phyloP scores from a whole-genome alignment of 2,113 vertebrate species.

The Oncorhynchus gorbuscha region DNA sequence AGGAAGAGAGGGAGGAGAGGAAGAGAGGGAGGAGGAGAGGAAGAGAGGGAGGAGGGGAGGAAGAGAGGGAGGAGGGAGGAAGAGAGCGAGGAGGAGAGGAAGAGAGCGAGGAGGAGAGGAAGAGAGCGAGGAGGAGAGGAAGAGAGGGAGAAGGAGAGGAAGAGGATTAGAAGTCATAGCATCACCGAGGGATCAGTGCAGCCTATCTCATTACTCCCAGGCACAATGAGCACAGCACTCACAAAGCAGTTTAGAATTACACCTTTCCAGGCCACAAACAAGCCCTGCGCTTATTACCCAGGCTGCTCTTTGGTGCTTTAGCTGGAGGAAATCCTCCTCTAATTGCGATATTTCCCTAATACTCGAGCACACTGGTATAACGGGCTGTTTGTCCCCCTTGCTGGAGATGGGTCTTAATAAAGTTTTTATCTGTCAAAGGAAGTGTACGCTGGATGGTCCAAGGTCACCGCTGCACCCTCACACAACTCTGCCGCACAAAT shows the following conservation, averaged over 20 bases:
- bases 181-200: conserved; percentile 68
- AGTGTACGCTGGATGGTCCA: conserved; percentile 48
- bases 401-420: conserved; percentile 62
- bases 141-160: conserved; percentile 45
- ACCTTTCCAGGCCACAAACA: conserved; percentile 66
- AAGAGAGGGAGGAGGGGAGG: conserved; percentile 35
- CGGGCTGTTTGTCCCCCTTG: conserved; percentile 54
- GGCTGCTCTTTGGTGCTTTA: conserved; percentile 43
- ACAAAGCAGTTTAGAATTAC: conserved; percentile 71
- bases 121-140: conserved; percentile 16
- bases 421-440: conserved; percentile 66
- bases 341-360: conserved; percentile 71
- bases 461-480: conserved; percentile 57
- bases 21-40: conserved; percentile 30
- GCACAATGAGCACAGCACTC: conserved; percentile 60
- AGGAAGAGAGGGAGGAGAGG: conserved; percentile 30
- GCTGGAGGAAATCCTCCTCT: conserved; percentile 50
- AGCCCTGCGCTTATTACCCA: conserved; percentile 63
- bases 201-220: conserved; percentile 66
- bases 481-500: conserved; percentile 38
- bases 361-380: conserved; percentile 49
- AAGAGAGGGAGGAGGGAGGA: conserved; percentile 11
- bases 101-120: no score
- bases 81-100: no score
- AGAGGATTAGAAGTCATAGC: conserved; percentile 68